These are phyloP conservation scores for Orchestia grillus DNA, from an alignment of 1,140 invertebrate genomes.

Conservation along the genomic window DNA sequence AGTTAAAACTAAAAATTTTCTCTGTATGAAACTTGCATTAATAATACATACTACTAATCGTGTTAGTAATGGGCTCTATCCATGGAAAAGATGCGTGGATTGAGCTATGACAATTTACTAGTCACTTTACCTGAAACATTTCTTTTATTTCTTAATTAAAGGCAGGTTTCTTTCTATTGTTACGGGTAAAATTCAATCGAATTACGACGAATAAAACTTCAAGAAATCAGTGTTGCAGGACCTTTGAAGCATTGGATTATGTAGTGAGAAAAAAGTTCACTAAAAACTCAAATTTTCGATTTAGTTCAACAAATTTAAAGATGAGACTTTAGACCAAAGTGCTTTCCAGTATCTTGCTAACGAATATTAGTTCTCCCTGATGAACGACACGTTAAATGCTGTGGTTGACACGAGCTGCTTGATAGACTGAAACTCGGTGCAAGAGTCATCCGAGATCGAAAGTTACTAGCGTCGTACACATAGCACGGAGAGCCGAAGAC, in stretches of 20 bases:
- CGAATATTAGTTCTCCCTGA: background rate
- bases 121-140: background rate
- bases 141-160: background rate
- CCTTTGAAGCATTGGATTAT: too few relatives aligned
- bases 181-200: too few relatives aligned
- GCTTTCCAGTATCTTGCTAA: background rate
- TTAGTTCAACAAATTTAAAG: background rate
- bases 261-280: background rate
- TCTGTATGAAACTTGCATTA: background rate
- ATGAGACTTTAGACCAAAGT: background rate
- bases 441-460: constrained; percentile 28
- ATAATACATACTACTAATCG: background rate
- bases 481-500: constrained; percentile 26
- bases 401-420: background rate
- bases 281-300: background rate
- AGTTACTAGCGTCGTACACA: constrained; percentile 19
- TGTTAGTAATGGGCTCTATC: background rate
- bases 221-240: too few relatives aligned
- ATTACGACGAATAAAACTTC: too few relatives aligned
- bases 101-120: background rate
- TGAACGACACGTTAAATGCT: background rate
- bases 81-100: background rate
- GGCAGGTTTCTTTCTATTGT: background rate
- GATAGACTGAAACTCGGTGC: background rate
- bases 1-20: background rate